Evolutionary conservation across 2,797 vertebrate species (phyloP), one percentile per base, ranked within the genome.

Genomic region (Sylvia borin): DNA sequence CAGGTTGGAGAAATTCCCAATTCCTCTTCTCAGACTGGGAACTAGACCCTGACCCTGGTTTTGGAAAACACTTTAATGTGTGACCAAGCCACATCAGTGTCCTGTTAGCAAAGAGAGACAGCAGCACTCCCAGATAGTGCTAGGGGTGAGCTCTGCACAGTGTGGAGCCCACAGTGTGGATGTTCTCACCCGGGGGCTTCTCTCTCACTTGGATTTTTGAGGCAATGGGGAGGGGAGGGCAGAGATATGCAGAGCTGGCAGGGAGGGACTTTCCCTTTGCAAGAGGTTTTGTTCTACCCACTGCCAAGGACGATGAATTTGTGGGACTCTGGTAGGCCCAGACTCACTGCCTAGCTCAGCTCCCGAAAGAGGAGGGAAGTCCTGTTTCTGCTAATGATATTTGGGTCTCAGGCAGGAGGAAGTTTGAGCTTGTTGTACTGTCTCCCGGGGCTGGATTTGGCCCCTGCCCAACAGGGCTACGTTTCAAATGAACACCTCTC

Each of bases 151-250:
- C 25, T 79, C 54, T 80, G 57, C 26, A 6, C 10, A 14, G 14
- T 3, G 17, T 21, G n/a, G 34, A 68, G 15, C 26, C 62, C 36
- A n/a, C 34, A 62, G 48, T 25, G 38, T 24, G 47, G 25, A 10
- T 21, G 24, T 18, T 4, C 45, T 66, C n/a, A 29, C 7, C 11
- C 0, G 0, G 4, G 25, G n/a, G 4, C 8, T 54, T 31, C 24
- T 79, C 22, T 54, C 17, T n/a, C 4, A 0, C 24, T 36, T 22
- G 42, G 10, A 22, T 70, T 38, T 21, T 38, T 24, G 47, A 25
- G 25, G 6, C 47, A 53, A 12, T 13, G 34, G 20, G 3, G 26
- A 54, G n/a, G 15, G 16, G 75, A 31, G 22, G n/a, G 29, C 24
- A 74, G 31, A 71, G 34, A 51, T 5, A 9, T 11, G 54, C 50